Percentiles rank a stretch among this genome's conserved stretches.
Conservation (phyloP, 2,888 invertebrate genomes). For the Drosophila ezoana region DNA sequence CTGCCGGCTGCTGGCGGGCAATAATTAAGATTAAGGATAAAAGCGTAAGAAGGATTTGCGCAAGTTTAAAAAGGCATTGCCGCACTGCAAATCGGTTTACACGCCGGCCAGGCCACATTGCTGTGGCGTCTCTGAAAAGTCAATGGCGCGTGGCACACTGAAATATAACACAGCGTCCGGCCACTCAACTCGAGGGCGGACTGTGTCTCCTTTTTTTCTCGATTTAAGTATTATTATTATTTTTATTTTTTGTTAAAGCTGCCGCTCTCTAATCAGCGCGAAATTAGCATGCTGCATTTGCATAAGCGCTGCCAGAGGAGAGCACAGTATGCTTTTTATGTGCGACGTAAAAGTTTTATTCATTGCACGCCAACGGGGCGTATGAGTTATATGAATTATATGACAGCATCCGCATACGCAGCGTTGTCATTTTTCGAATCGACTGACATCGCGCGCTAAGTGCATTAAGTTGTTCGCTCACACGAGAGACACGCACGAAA, state of each 20-base stretch:
- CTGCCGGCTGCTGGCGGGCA: slow-evolving; percentile 67
- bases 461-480: slow-evolving; percentile 84
- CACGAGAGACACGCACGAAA: slow-evolving; percentile 60
- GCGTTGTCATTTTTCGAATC: slow-evolving; percentile 29
- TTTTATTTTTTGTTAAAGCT: not conserved
- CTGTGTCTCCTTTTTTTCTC: slow-evolving; percentile 14
- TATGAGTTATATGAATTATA: slow-evolving; percentile 46
- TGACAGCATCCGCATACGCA: slow-evolving; percentile 55
- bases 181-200: slow-evolving; percentile 47
- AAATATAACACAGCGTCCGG: slow-evolving; percentile 61
- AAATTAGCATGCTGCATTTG: slow-evolving; percentile 72
- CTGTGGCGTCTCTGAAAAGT: slow-evolving; percentile 57
- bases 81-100: slow-evolving; percentile 71
- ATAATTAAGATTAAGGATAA: slow-evolving; percentile 84
- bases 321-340: slow-evolving; percentile 49
- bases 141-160: slow-evolving; percentile 77
- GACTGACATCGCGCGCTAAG: slow-evolving; percentile 76
- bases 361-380: slow-evolving; percentile 51
- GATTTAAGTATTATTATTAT: not conserved
- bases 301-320: slow-evolving; percentile 48
- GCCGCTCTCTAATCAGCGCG: slow-evolving; percentile 64
- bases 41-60: slow-evolving; percentile 83
- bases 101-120: slow-evolving; percentile 50
- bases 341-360: slow-evolving; percentile 37
- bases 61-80: slow-evolving; percentile 51